phyloP scores from a whole-genome alignment of 2,888 invertebrate species.

The Drosophila rubida region DNA sequence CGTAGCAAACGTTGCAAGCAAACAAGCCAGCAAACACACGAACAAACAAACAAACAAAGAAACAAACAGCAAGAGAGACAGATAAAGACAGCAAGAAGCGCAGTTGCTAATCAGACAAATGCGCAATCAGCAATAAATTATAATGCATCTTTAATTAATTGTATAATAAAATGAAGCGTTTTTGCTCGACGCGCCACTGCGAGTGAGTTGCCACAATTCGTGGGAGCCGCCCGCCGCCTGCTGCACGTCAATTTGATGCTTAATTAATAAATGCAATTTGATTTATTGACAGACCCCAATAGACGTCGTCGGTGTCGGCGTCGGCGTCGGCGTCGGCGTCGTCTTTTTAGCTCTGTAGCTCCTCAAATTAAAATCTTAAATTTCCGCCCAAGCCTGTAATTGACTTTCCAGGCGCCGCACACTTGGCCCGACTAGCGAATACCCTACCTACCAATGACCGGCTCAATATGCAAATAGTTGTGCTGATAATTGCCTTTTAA shows the following conservation, averaged over 20 bases:
- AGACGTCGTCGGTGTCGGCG: conserved; percentile 6
- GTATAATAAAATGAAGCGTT: conserved; percentile 27
- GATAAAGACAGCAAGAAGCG: conserved; percentile 12
- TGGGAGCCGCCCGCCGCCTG: conserved; percentile 32
- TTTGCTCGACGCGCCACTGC: conserved; percentile 1
- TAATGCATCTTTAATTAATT: conserved; percentile 60
- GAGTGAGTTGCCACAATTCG: conserved; percentile 55
- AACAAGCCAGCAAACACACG: conserved; percentile 4
- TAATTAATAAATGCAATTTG: conserved; percentile 74
- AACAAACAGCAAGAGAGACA: conserved; percentile 5
- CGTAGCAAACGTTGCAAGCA: conserved; percentile 20
- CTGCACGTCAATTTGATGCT: conserved; percentile 68
- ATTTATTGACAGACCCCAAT: conserved; percentile 64
- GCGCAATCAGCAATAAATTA: conserved; percentile 53
- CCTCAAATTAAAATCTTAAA: conserved; percentile 83
- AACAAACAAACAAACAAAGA: conserved; percentile 1
- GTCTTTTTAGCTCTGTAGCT: conserved; percentile 9
- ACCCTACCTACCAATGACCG: no score
- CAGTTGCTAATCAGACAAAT: conserved; percentile 47
- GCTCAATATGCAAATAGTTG: conserved; percentile 1
- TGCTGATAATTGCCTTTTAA: conserved; percentile 14
- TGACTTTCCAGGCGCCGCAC: conserved; percentile 68
- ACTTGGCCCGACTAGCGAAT: conserved; percentile 3
- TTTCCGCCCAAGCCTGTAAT: conserved; percentile 85
- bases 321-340: conserved; percentile 9